These are phyloP conservation scores for Protomyctophum bolini DNA, from an alignment of 2,113 vertebrate genomes.

Conservation along the genomic window DNA sequence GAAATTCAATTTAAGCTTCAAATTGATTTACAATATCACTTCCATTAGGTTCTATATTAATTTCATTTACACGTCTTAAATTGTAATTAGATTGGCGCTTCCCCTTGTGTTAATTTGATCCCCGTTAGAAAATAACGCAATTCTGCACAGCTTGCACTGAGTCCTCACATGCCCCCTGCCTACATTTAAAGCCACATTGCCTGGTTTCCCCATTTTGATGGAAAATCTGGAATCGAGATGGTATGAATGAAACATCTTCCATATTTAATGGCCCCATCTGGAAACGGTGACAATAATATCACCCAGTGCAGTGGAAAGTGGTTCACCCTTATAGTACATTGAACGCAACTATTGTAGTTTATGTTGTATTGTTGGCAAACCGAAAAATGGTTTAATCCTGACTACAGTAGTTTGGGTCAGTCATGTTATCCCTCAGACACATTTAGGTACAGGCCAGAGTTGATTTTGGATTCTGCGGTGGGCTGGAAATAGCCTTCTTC, in stretches of 20 bases:
- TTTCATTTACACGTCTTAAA: constrained; percentile 72
- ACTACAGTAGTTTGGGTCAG: not conserved
- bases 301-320: too few species aligned
- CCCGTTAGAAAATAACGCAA: constrained; percentile 54
- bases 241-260: too few species aligned
- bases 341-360: too few species aligned
- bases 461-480: constrained; percentile 30
- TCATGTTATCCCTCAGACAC: constrained; percentile 28
- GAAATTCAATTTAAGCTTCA: constrained; percentile 67
- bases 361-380: too few species aligned
- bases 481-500: constrained; percentile 28
- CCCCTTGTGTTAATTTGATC: constrained; percentile 54
- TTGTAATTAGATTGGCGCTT: constrained; percentile 61
- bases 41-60: constrained; percentile 74
- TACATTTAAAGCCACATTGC: constrained; percentile 38
- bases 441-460: constrained; percentile 41
- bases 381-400: too few species aligned
- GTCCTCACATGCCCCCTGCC: constrained; percentile 50
- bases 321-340: too few species aligned
- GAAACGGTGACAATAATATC: too few species aligned
- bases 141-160: constrained; percentile 34
- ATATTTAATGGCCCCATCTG: too few species aligned
- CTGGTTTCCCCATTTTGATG: constrained; percentile 28
- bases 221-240: too few species aligned
- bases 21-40: constrained; percentile 76